phyloP scores from a whole-genome alignment of 2,113 vertebrate species.

The Ictidomys tridecemlineatus region DNA sequence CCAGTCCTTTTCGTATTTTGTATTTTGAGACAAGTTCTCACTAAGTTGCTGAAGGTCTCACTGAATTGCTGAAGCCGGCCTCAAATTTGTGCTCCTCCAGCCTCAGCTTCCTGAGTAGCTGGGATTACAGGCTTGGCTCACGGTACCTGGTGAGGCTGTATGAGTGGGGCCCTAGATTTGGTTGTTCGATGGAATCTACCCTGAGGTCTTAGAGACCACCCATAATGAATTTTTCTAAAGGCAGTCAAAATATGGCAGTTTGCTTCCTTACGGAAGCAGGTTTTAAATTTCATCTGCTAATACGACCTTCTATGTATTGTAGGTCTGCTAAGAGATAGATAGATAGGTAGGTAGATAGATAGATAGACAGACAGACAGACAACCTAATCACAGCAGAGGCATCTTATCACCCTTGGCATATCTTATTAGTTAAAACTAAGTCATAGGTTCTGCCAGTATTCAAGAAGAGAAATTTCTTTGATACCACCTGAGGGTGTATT shows the following conservation, averaged over 20 bases:
- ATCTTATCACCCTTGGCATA: neutral
- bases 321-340: neutral
- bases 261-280: neutral
- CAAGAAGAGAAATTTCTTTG: neutral
- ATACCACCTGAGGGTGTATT: no score
- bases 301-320: neutral
- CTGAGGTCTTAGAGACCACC: neutral
- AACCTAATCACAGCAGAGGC: neutral
- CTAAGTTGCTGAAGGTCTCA: no score
- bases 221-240: neutral
- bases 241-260: neutral
- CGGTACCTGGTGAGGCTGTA: no score
- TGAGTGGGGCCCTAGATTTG: neutral
- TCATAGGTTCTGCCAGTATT: no score
- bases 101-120: no score
- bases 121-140: no score
- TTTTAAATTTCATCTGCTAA: neutral
- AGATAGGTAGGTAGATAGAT: neutral
- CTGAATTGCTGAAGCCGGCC: no score
- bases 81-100: no score
- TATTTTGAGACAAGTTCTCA: no score
- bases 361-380: neutral
- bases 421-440: neutral
- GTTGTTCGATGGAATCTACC: neutral
- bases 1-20: no score